Evolutionary conservation across 2,888 invertebrate genomes (phyloP), one percentile per base, ranked within the genome.

Genomic region (Pollenia griseotomentosa): DNA sequence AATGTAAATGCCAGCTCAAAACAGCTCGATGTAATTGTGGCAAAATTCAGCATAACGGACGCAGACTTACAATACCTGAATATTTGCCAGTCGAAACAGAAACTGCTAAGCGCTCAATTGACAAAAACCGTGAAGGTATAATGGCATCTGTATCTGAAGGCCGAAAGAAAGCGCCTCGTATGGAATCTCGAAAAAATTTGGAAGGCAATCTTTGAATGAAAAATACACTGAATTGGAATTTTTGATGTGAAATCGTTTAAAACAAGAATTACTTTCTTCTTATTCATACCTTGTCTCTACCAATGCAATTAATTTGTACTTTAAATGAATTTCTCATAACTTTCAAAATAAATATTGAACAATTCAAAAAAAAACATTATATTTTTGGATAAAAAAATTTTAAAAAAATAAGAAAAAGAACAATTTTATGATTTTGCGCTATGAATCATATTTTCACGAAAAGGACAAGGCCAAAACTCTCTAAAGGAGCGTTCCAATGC

Each of bases 211-310:
- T 61, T 61, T 61, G 61, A 61, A 61, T 61, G 61, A 61, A 61
- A 61, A 61, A 61, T 61, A 61, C 61, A 61, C 61, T 61, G 61
- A 61, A 61, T 61, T 61, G 61, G 42, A 61, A 61, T 40, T 61
- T 61, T 61, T 61, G 61, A 61, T 61, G 61, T 61, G 61, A 61
- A 61, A 61, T 61, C 61, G 40, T 61, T 61, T 61, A 61, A 61
- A 61, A 61, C 61, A 61, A 40, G 33, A 61, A 61, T 61, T 61
- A 7, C 61, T 61, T 61, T 61, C 55, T 55, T 55, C 55, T 55
- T 55, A 16, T 16, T 55, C 3, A 16, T 55, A 55, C 16, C 16
- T 16, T 16, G 16, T n/a, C n/a, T n/a, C n/a, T n/a, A n/a, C n/a
- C n/a, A n/a, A n/a, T n/a, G n/a, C n/a, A n/a, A n/a, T n/a, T n/a